Base-by-base conservation (phyloP, 2,797 vertebrate genomes). In the Echeneis naucrates region DNA sequence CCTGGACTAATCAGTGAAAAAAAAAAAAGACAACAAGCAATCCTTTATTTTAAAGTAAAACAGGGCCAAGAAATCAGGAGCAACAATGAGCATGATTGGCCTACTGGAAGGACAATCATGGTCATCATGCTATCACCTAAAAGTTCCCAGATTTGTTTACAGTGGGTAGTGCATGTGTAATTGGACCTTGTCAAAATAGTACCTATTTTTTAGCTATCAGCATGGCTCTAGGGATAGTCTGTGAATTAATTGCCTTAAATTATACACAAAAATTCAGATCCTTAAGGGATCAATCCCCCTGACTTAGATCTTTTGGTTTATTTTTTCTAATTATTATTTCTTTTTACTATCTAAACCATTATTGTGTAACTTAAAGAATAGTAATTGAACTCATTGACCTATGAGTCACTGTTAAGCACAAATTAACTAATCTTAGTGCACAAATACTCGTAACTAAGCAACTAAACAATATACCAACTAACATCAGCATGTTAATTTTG, bases 1-100 rank as follows among this genome's bases (percentile, higher is more conserved):
- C 17, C 56, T 67, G 75, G 62, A 74, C 24, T 45, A 74, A 59
- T 77, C 77, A 67, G 53, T 27, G 48, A 51, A 75, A 72, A n/a
- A 37, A 32, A 8, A 57, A 68, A 33, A 5, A 4, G 33, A 27
- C 54, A 65, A 50, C 27, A 62, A 38, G 40, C 40, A n/a, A 13
- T 2, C 27, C 12, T 61, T 10, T 55, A 55, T 54, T 69, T 70
- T 56, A 14, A 54, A 16, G 16, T 30, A 27, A 1, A 55, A 35
- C 26, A 8, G 6, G 21, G 56, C 32, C 61, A 54, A 50, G 24
- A 65, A 58, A 54, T 42, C 23, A 38, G 2, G 10, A 11, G 65
- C 7, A 27, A 38, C 24, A 45, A 21, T 13, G 13, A 37, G 19
- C 14, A 47, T 38, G 26, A 40, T 10, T 54, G 54, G 45, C 21